Base-by-base conservation (phyloP, 1,140 invertebrate genomes). In the Diuraphis noxia region DNA sequence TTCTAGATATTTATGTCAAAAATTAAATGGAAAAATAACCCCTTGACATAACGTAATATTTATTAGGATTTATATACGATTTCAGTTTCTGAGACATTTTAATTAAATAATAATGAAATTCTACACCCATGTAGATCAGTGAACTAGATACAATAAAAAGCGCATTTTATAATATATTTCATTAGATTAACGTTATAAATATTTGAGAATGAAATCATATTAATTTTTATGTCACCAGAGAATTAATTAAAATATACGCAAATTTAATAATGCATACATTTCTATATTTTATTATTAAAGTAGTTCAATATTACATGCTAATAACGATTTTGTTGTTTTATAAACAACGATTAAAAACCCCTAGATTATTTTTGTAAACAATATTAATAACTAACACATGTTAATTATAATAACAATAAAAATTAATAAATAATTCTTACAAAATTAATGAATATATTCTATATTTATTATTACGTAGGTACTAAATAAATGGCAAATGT, bases 51-150 rank as follows among this genome's bases (percentile, higher is more conserved):
- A 41, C 5, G 25, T 17, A 84, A 30, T 72, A 72, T 72, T 41
- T 84, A 41, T 84, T 84, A 84, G 23, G 34, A n/a, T 84, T 84
- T 43, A n/a, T 84, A 34, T n/a, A 43, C 43, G 34, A 85, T 85
- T n/a, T 46, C n/a, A 38, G 30, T 34, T 19, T 30, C 41, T 41
- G 41, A 46, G 25, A 85, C 19, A 46, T 85, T 85, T 85, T 34
- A 34, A 46, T 46, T 43, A 85, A 85, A 85, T 85, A 46, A 85
- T 46, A 85, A 85, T 85, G n/a, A 85, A 85, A 34, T 17, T 46
- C 13, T 10, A 40, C 36, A 82, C 36, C 38, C 36, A 40, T 82
- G 79, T 8, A 82, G 36, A 85, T 46, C 82, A n/a, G 30, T 46
- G 25, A 46, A 21, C 30, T 43, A 46, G 8, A 46, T 6, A 34